These are phyloP conservation scores for Ginglymostoma cirratum DNA, from an alignment of 2,113 vertebrate species.

Conservation along the genomic window DNA sequence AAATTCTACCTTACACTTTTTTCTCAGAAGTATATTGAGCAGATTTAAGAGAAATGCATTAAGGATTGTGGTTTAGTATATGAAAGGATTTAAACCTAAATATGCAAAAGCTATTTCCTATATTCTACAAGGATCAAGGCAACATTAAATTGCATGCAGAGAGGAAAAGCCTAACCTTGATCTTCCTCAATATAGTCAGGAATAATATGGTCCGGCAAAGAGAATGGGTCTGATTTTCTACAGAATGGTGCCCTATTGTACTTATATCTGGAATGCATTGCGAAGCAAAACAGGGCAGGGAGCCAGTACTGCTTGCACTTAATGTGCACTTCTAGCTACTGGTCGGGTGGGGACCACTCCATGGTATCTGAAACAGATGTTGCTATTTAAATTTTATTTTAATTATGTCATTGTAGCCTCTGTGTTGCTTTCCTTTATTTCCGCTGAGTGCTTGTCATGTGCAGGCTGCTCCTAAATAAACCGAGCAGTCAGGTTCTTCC, in stretches of 20 bases:
- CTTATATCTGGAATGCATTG: background rate
- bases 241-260: background rate
- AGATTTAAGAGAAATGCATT: background rate
- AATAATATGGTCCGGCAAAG: background rate
- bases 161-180: background rate
- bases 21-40: background rate
- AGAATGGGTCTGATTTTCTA: background rate
- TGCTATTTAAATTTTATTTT: conserved; percentile 8
- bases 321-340: background rate
- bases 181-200: background rate
- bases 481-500: background rate
- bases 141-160: background rate
- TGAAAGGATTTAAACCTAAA: background rate
- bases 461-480: background rate
- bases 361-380: background rate
- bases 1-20: background rate
- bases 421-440: background rate
- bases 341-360: background rate
- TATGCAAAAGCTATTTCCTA: background rate
- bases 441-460: background rate
- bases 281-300: background rate
- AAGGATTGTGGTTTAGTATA: background rate
- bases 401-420: background rate
- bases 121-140: background rate
- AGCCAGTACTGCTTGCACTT: background rate